Evolutionary conservation across 1,140 invertebrate species (phyloP), one percentile per base, ranked within the genome.

Genomic region (Drosophila athabasca): DNA sequence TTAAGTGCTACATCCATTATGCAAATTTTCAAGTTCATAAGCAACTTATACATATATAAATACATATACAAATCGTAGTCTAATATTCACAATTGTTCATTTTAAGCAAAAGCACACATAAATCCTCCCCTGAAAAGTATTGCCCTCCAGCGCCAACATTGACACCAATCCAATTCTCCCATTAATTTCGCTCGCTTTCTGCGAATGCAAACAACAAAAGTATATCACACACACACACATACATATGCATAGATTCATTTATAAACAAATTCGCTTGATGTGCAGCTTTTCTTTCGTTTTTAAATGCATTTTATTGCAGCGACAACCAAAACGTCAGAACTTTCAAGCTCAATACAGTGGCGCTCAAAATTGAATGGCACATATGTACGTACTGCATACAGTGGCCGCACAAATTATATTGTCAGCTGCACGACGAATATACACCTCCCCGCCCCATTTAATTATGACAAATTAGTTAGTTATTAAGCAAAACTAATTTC

Each of bases 11-110:
- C 35, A 39, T 13, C 11, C 35, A 39, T 39, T 39, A 39, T 13
- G 35, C 71, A 55, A 72, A 81, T 76, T 62, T 66, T 58, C 58
- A 76, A 60, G 72, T 76, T 79, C 67, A 80, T 39, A 13, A 53
- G 22, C 59, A 77, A 61, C 68, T 39, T 58, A 78, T 57, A 82
- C 45, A 76, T 41, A 44, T 49, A 70, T 55, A 62, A 52, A 79
- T 64, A 69, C 19, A 49, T 45, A 58, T 57, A 72, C 52, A 76
- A 62, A 55, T 70, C 48, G 41, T 76, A 76, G 74, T 57, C 22
- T 76, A 70, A 76, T 60, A 61, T 75, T 54, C 61, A 53, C 41
- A 52, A 73, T 64, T 57, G 19, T 46, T 74, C 73, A 26, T 52
- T 57, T 45, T 70, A 70, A 70, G 67, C 52, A 51, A 67, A 17